phyloP scores from a whole-genome alignment of 2,113 vertebrate genomes.

The Apteryx owenii region DNA sequence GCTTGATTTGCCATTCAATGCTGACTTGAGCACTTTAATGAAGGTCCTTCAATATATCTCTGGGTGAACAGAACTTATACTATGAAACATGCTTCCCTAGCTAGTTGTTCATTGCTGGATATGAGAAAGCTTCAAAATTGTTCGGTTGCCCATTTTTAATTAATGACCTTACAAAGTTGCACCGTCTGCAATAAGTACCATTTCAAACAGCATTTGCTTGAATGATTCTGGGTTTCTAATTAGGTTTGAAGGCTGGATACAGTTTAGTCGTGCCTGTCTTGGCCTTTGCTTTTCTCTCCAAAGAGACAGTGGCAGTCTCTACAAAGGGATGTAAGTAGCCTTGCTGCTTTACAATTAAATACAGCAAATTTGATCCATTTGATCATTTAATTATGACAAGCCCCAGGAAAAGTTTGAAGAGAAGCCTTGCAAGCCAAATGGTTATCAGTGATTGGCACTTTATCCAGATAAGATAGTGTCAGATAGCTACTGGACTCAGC shows the following conservation, averaged over 20 bases:
- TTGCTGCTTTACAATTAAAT: not conserved
- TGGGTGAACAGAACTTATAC: not conserved
- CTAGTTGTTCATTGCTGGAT: not conserved
- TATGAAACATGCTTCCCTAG: not conserved
- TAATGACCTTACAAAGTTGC: not conserved
- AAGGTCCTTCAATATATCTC: not conserved
- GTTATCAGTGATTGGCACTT: not conserved
- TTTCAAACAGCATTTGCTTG: not conserved
- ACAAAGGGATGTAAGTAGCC: not conserved
- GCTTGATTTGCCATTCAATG: not conserved
- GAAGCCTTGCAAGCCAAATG: not conserved
- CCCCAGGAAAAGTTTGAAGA: not conserved
- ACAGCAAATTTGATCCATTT: not conserved
- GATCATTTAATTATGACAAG: not conserved
- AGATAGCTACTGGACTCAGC: not conserved
- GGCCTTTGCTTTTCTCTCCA: not conserved
- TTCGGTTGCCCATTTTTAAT: not conserved
- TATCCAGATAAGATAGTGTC: not conserved
- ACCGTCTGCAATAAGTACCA: not conserved
- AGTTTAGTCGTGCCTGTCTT: not conserved
- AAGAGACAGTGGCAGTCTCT: not conserved
- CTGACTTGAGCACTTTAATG: not conserved
- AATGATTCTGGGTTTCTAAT: not conserved
- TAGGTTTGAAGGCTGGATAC: not conserved
- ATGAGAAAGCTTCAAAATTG: not conserved